Base-by-base conservation (phyloP, 1,140 invertebrate genomes). In the Brachionus plicatilis region DNA sequence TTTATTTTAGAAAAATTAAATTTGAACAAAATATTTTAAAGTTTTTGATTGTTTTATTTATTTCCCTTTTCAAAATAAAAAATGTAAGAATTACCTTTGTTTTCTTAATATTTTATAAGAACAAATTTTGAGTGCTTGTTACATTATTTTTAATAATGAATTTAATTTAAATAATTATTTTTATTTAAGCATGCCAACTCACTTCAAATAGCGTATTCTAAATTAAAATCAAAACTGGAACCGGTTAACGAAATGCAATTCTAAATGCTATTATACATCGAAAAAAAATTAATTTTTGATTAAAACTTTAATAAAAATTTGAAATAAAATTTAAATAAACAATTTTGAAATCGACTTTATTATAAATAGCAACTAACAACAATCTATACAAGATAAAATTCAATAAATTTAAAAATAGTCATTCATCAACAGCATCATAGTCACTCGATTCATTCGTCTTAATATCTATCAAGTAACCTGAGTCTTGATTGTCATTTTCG, bases 161-260 rank as follows among this genome's bases (percentile, higher is more conserved):
- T 29, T 29, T 3, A 29, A 29, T 29, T 29, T 20, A 9, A 66
- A 24, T 29, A 45, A 43, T 47, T 12, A 20, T 76, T 37, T 50
- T 29, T 27, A 24, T 50, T 76, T 27, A n/a, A 76, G 72, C 72
- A 76, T 50, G 20, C 45, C 20, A 76, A 47, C 24, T 53, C 72
- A 27, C 4, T 50, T 5, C 72, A 76, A 27, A 76, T 76, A 27
- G 43, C 72, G 1, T 76, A 76, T 50, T 50, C 45, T 27, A 76
- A 76, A 50, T 20, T 76, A 14, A 76, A 37, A 50, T 76, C 72
- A 8, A 76, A 76, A 76, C 33, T 76, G 27, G 72, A 76, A 27
- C 20, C 72, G 3, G 20, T 11, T 43, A 20, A 41, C 17, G 68
- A 76, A 27, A 76, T 76, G 43, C 72, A 76, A 76, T 27, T 27